Evolutionary conservation across 2,888 invertebrate species (phyloP).

Genomic region (Choristoneura rosaceana): DNA sequence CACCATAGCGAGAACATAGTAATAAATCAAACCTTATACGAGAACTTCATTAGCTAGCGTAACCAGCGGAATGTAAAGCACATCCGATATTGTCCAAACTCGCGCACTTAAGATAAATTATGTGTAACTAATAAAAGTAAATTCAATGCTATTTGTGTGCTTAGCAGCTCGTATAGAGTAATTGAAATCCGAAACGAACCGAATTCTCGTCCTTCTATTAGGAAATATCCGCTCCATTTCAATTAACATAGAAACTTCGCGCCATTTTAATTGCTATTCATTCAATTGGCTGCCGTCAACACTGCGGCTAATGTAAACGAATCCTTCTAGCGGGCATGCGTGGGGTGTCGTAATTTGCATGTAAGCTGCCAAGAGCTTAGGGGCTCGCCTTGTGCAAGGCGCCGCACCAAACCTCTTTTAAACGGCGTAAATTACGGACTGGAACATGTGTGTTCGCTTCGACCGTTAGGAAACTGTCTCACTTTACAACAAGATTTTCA

Average conservation of each 20-base stretch:
- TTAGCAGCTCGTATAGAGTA: constrained; percentile 13
- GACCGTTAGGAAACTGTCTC: constrained; percentile 55
- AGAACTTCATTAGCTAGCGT: constrained; percentile 1
- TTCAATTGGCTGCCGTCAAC: constrained; percentile 42
- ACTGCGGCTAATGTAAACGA: constrained; percentile 44
- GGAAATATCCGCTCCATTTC: constrained; percentile 54
- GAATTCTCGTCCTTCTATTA: constrained; percentile 41
- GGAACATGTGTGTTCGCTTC: constrained; percentile 57
- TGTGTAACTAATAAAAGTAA: constrained; percentile 19
- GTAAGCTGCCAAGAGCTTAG: constrained; percentile 71
- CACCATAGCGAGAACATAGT: constrained; percentile 8
- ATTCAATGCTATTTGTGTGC: constrained; percentile 23
- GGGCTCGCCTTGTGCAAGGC: constrained; percentile 74
- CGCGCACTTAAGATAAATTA: constrained; percentile 15
- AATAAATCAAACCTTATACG: constrained; percentile 24
- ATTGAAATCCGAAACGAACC: constrained; percentile 10
- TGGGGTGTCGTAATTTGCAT: constrained; percentile 70
- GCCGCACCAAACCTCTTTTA: constrained; percentile 57
- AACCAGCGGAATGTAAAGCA: constrained; percentile 24
- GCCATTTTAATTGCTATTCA: constrained; percentile 51
- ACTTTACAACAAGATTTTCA: constrained; percentile 51
- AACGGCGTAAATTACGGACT: constrained; percentile 69
- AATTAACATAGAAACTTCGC: constrained; percentile 50
- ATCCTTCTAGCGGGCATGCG: constrained; percentile 52
- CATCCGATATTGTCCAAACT: constrained; percentile 26